phyloP scores from a whole-genome alignment of 2,797 vertebrate species.

The Octomys mimax region DNA sequence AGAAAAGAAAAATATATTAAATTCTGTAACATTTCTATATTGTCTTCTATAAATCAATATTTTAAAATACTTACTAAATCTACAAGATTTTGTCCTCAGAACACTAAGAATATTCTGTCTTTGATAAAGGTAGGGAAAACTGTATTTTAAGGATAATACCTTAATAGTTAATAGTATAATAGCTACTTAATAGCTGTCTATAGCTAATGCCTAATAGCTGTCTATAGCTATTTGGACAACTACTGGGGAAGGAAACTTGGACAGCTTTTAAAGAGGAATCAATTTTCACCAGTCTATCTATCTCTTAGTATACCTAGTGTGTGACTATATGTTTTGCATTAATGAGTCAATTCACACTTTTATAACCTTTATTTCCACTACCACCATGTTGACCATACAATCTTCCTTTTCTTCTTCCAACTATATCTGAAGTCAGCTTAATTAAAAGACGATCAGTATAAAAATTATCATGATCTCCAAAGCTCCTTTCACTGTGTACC shows the following conservation, averaged over 20 bases:
- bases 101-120: slow-evolving; percentile 55
- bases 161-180: background rate
- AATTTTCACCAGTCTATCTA: background rate
- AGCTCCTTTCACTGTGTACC: background rate
- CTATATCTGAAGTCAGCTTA: slow-evolving; percentile 62
- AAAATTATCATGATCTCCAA: slow-evolving; percentile 20
- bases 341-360: background rate
- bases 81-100: background rate
- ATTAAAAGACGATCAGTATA: background rate
- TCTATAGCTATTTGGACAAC: background rate
- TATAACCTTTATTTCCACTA: slow-evolving; percentile 36
- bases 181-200: background rate
- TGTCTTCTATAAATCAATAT: slow-evolving; percentile 34
- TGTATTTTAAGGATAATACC: background rate
- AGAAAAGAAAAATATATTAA: slow-evolving; percentile 44
- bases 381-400: background rate
- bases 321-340: slow-evolving; percentile 16
- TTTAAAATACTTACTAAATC: slow-evolving; percentile 23
- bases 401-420: slow-evolving; percentile 24
- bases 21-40: slow-evolving; percentile 48
- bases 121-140: slow-evolving; percentile 52
- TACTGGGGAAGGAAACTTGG: background rate
- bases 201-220: background rate
- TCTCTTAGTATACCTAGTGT: slow-evolving; percentile 25
- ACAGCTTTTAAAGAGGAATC: background rate